These are phyloP conservation scores for Eupleurogrammus muticus DNA, from an alignment of 2,797 vertebrate species.

Conservation along the genomic window DNA sequence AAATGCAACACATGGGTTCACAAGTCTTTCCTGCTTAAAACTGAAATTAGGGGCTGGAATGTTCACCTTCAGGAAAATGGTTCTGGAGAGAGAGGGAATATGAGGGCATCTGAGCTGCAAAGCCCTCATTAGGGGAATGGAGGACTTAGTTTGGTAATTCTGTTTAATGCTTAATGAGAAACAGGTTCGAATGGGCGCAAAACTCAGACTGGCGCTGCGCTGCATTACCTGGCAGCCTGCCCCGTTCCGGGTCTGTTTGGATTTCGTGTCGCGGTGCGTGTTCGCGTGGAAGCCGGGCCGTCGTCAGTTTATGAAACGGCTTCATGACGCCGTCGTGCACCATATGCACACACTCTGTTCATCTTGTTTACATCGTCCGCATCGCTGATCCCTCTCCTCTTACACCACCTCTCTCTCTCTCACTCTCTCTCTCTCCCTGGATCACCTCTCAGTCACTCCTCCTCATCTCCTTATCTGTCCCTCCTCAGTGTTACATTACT, in stretches of 20 bases:
- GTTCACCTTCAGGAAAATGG: slow-evolving; percentile 67
- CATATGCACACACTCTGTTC: slow-evolving; percentile 26
- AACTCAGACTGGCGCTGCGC: slow-evolving; percentile 44
- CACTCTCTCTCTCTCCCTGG: slow-evolving; percentile 35
- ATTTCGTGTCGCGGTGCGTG: slow-evolving; percentile 7
- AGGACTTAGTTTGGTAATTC: slow-evolving; percentile 59
- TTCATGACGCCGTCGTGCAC: slow-evolving; percentile 12
- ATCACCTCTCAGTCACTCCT: slow-evolving; percentile 67
- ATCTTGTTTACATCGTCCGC: slow-evolving; percentile 68
- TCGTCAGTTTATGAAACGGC: slow-evolving; percentile 39
- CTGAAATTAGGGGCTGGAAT: slow-evolving; percentile 72
- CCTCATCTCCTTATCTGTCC: slow-evolving; percentile 64
- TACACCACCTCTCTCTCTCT: slow-evolving; percentile 40
- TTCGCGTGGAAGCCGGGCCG: neutral
- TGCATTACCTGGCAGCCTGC: slow-evolving; percentile 40
- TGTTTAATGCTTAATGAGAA: slow-evolving; percentile 78
- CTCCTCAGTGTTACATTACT: slow-evolving; percentile 66
- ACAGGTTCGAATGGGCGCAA: slow-evolving; percentile 71
- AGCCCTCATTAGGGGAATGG: slow-evolving; percentile 71
- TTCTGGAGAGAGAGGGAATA: slow-evolving; percentile 45
- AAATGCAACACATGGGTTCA: slow-evolving; percentile 70
- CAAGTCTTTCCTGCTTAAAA: slow-evolving; percentile 62
- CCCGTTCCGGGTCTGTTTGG: slow-evolving; percentile 15
- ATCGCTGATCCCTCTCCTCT: slow-evolving; percentile 56
- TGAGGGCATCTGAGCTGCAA: slow-evolving; percentile 57